phyloP scores from a whole-genome alignment of 2,797 vertebrate genomes.

The Pseudochromis fuscus region DNA sequence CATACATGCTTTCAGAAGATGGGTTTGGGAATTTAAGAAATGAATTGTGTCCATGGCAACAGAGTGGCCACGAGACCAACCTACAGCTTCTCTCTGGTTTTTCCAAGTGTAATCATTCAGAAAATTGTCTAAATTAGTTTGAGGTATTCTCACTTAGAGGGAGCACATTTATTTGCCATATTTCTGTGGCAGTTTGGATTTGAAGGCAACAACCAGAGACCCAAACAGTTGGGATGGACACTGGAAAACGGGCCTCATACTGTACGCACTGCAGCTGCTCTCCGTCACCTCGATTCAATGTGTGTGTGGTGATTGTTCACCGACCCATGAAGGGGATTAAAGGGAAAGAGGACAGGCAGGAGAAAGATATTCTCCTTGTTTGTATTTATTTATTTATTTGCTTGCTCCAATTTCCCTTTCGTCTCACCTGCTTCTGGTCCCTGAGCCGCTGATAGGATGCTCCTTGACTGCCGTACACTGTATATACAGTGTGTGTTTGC shows the following conservation, averaged over 20 bases:
- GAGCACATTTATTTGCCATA: conserved; percentile 14
- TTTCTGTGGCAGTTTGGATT: neutral
- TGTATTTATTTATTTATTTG: conserved; percentile 30
- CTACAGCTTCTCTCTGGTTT: conserved; percentile 32
- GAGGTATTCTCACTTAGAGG: conserved; percentile 3
- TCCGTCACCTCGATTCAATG: conserved; percentile 31
- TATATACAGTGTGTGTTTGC: neutral
- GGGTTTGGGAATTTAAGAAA: conserved; percentile 7
- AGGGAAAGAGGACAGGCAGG: neutral
- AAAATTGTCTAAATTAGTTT: conserved; percentile 44
- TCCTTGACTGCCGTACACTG: neutral
- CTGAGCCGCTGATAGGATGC: conserved; percentile 15
- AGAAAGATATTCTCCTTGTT: conserved; percentile 20
- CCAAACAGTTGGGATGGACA: conserved; percentile 5
- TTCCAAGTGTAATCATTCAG: conserved; percentile 21
- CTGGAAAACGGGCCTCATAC: neutral
- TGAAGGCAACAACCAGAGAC: conserved; percentile 16
- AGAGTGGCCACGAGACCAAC: conserved; percentile 28
- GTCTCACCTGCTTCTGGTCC: conserved; percentile 24
- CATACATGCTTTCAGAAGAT: conserved; percentile 29
- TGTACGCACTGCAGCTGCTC: conserved; percentile 44
- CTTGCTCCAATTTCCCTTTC: conserved; percentile 10
- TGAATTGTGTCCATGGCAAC: conserved; percentile 63
- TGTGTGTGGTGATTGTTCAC: conserved; percentile 40
- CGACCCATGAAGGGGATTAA: conserved; percentile 60